Evolutionary conservation across 30 jellyfish, hydroid and myxozoan genomes (phyloP), one percentile per base, ranked within the genome.

Genomic region (Cassiopea andromeda): DNA sequence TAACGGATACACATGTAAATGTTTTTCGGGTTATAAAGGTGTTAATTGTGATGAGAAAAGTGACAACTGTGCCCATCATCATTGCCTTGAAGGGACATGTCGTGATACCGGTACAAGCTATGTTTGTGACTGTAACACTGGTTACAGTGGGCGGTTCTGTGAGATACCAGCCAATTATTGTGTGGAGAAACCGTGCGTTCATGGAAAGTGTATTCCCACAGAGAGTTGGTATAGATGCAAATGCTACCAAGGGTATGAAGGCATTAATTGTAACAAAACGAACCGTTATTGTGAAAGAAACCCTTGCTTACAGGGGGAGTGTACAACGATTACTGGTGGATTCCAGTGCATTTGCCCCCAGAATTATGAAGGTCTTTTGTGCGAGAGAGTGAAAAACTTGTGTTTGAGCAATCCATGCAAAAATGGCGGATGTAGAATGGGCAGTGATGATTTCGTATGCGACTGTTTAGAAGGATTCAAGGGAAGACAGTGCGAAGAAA

Each of bases 81-180:
- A 83, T 59, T 90, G 97, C 83, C 84, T 87, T 1, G 79, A 69
- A 77, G 96, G 96, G 49, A 73, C 49, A 38, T 88, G 96, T 54
- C 46, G 77, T 18, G 60, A 71, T 8, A 59, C 73, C 17, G 91
- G 10, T 1, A 69, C 50, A 0, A 76, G 80, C 3, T 88, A 78
- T 46, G 76, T 69, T 27, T 88, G 96, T 70, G 87, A 71, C 72
- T 88, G 96, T 46, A 15, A 12, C 54, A 70, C 47, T n/a, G 96
- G 96, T 1, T 88, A 48, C 81, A 71, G 79, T 17, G 96, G 96
- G 75, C 18, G 87, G 47, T 76, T 78, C 60, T 88, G 96, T 59
- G 96, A 88, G 44, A 66, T 46, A 54, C 73, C 64, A 8, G 80
- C 78, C 60, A 83, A 79, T 79, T 80, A 72, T 75, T 88, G 96